Evolutionary conservation across 64 coral and sea anemone genomes (phyloP).

Genomic region (Platygyra sinensis): DNA sequence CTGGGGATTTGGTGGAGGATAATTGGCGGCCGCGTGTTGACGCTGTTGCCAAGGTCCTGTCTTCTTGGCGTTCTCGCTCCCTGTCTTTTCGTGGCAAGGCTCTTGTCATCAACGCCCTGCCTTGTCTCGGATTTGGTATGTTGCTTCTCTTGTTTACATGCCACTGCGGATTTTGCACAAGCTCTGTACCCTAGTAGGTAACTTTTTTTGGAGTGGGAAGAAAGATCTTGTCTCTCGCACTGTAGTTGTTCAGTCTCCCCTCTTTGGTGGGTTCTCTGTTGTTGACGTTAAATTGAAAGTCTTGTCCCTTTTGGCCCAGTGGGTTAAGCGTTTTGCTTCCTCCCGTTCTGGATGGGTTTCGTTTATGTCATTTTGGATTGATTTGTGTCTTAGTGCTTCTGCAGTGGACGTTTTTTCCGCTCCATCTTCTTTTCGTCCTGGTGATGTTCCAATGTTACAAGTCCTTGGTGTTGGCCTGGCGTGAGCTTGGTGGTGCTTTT

Average conservation of each 20-base stretch:
- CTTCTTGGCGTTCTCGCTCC: not conserved
- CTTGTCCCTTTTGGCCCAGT: too few relatives aligned
- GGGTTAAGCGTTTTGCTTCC: not conserved
- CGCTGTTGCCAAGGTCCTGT: not conserved
- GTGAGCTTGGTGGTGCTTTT: not conserved
- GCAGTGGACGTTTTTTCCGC: too few relatives aligned
- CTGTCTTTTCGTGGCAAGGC: not conserved
- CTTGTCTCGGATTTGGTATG: not conserved
- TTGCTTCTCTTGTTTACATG: not conserved
- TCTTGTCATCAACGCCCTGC: not conserved
- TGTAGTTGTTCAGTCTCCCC: not conserved
- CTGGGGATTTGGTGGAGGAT: not conserved
- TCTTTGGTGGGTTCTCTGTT: not conserved
- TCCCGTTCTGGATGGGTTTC: not conserved
- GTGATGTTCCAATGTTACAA: not conserved
- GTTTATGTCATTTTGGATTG: not conserved
- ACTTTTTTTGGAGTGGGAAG: slow-evolving; percentile 11
- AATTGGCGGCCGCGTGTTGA: not conserved
- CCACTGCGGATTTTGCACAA: not conserved
- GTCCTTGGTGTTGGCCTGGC: not conserved
- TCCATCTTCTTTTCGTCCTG: too few relatives aligned
- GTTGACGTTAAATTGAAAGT: too few relatives aligned
- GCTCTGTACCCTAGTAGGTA: not conserved
- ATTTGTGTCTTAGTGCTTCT: too few relatives aligned
- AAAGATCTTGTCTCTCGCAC: not conserved